Evolutionary conservation across 2,797 vertebrate genomes (phyloP), one percentile per base, ranked within the genome.

Genomic region (Lerista edwardsae): DNA sequence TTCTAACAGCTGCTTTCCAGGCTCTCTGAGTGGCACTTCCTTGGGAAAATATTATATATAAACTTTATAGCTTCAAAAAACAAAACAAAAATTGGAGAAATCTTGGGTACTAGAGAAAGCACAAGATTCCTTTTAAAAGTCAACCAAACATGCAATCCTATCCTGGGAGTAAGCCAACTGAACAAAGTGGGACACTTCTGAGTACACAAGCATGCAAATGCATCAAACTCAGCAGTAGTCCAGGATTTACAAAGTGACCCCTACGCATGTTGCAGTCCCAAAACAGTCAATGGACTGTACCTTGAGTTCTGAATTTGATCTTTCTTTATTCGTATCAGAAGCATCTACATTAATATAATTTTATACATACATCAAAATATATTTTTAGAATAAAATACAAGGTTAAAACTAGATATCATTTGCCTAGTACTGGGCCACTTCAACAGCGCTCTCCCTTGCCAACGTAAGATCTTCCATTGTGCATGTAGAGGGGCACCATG

Each of bases 1-100:
- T 87, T 84, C 86, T 82, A 84, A 55, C 64, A 57, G 31, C 64
- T 71, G 77, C 77, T 80, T 80, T 83, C 82, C 57, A 69, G 62
- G 41, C 41, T 80, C 65, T 31, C 31, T 41, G 31, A 84, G 55
- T 65, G 23, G 12, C 31, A 79, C 65, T 80, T 75, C 55, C 82
- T 64, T 87, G 77, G 78, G 77, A 64, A 79, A 83, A 47, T 21
- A 75, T 55, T 36, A 62, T 75, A 75, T 21, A 75, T 55, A 51
- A 83, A 39, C 44, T 67, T 55, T 62, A 67, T 61, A 68, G 61
- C 69, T 73, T 31, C 59, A 27, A 41, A 77, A 27, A 44, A 4
- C 41, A 9, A 27, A 61, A 15, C 11, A 57, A 11, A 15, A 77
- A 57, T 75, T 78, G 41, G 64, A 57, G 51, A 80, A 51, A 80